phyloP scores from a whole-genome alignment of 2,113 vertebrate genomes.

The Tetraodon nigroviridis region DNA sequence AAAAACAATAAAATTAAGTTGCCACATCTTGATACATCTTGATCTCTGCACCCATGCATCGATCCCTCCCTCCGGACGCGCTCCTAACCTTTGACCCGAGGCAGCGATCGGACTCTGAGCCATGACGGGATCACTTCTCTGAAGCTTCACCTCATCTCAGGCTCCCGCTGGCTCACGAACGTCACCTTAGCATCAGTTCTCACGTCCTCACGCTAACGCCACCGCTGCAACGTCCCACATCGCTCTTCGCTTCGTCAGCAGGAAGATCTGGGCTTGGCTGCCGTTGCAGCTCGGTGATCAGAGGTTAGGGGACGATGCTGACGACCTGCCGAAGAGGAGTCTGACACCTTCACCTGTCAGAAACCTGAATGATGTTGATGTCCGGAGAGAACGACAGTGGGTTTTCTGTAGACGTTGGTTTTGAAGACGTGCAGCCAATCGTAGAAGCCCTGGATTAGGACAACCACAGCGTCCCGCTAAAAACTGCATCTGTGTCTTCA shows the following conservation, averaged over 20 bases:
- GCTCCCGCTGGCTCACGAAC: conserved; percentile 2
- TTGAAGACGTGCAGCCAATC: conserved; percentile 2
- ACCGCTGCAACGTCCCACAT: conserved; percentile 1
- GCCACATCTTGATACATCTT: too few relatives aligned
- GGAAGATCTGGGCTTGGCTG: conserved; percentile 27
- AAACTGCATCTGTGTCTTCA: conserved; percentile 38
- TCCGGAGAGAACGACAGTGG: not conserved
- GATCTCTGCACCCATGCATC: conserved; percentile 14
- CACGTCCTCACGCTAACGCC: conserved; percentile 1
- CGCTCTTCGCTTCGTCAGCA: conserved; percentile 6
- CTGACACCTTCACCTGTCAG: conserved; percentile 37
- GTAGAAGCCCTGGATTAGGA: not conserved
- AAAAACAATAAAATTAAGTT: too few relatives aligned
- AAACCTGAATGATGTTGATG: conserved; percentile 8
- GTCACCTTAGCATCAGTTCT: conserved; percentile 8
- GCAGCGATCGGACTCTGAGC: conserved; percentile 10
- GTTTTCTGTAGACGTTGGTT: conserved; percentile 2
- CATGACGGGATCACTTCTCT: conserved; percentile 7
- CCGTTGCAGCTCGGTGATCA: conserved; percentile 42
- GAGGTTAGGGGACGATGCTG: conserved; percentile 39
- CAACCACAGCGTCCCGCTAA: too few relatives aligned
- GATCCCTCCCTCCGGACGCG: conserved; percentile 14
- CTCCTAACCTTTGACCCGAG: not conserved
- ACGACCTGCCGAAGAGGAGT: conserved; percentile 40
- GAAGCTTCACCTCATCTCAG: not conserved